Conservation (phyloP, 2,113 vertebrate genomes). For the Aphyosemion australe region DNA sequence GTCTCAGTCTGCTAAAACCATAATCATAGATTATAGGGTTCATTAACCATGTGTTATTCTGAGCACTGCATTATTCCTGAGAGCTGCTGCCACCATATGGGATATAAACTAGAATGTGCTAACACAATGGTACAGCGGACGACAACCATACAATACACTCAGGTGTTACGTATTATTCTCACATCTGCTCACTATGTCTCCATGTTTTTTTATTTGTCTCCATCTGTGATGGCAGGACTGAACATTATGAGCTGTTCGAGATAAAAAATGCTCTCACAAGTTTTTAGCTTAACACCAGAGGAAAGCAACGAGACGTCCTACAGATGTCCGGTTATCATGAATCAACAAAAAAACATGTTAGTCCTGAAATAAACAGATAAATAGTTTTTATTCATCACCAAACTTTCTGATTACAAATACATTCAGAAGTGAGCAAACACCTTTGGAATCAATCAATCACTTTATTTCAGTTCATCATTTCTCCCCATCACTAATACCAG, state of each 20-base stretch:
- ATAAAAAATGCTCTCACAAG: neutral
- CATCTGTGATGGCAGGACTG: conserved; percentile 9
- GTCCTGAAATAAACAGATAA: no score
- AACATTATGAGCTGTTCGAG: neutral
- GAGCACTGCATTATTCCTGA: conserved; percentile 52
- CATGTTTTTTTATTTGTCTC: conserved; percentile 17
- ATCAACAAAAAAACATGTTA: no score
- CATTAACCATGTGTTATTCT: conserved; percentile 59
- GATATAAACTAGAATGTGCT: conserved; percentile 11
- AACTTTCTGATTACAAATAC: no score
- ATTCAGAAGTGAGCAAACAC: no score
- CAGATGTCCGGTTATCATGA: no score
- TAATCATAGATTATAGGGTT: conserved; percentile 60
- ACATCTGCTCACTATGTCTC: conserved; percentile 23
- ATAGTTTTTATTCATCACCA: no score
- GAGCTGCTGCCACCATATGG: conserved; percentile 61
- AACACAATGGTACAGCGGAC: conserved; percentile 22
- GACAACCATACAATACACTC: conserved; percentile 10
- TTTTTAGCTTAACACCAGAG: no score
- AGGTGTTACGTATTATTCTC: conserved; percentile 50
- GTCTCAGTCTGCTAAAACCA: conserved; percentile 48
- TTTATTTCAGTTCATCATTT: no score
- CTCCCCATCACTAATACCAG: no score
- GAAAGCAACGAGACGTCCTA: no score
- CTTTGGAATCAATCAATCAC: no score